Evolutionary conservation across 2,113 vertebrate species (phyloP).

Genomic region (Pardalotus punctatus): DNA sequence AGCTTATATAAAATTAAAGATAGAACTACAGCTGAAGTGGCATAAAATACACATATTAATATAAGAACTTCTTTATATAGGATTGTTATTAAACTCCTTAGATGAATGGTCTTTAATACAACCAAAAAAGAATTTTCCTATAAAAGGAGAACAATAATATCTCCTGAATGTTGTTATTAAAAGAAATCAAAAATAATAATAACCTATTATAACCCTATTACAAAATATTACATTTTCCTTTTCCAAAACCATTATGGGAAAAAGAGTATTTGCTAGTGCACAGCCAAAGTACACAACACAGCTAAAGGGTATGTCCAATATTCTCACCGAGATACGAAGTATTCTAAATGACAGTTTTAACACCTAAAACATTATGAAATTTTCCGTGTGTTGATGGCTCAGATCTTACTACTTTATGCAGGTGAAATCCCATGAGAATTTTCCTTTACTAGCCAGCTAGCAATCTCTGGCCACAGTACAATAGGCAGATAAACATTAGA

Average conservation of each 20-base stretch:
- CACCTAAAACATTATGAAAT: background rate
- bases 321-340: background rate
- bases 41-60: slow-evolving; percentile 58
- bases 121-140: background rate
- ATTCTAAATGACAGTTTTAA: background rate
- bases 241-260: background rate
- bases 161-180: background rate
- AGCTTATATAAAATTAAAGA: slow-evolving; percentile 61
- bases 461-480: background rate
- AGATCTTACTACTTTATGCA: background rate
- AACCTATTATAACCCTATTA: background rate
- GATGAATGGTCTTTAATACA: slow-evolving; percentile 41
- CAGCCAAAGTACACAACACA: background rate
- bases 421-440: background rate
- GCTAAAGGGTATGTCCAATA: background rate
- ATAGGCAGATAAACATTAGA: background rate
- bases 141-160: background rate
- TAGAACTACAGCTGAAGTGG: slow-evolving; percentile 32
- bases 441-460: background rate
- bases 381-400: background rate
- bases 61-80: slow-evolving; percentile 27
- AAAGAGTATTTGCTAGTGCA: background rate
- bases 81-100: slow-evolving; percentile 41
- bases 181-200: background rate
- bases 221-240: background rate